Evolutionary conservation across 2,888 invertebrate species (phyloP), one percentile per base, ranked within the genome.

Genomic region (Chironomus riparius): DNA sequence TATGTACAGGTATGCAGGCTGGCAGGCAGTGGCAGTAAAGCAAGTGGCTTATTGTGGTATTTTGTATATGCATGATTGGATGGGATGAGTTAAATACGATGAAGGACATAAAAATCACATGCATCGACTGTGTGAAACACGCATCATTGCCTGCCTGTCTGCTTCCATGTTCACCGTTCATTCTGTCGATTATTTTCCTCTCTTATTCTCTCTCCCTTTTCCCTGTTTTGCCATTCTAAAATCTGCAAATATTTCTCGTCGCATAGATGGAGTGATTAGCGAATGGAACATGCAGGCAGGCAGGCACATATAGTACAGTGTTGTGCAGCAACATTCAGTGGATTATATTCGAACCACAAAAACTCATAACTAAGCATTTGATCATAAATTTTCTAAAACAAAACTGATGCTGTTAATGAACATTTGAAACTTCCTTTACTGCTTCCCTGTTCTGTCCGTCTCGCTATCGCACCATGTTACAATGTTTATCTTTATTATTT

Each of bases 301-400:
- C 38, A 2, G 10, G 28, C 5, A 24, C 22, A 24, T 28, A 28
- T 5, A 28, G 28, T 28, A 28, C 28, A 28, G 28, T 28, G 28
- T 28, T 38, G 38, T 38, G 4, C 38, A 38, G 15, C 56, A 56
- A 5, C n/a, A 18, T 70, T 70, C 70, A 50, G 24, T 70, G 70
- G 70, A 70, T 70, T 70, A 70, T 50, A 15, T 48, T 48, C 70
- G 22, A 50, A 56, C 56, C n/a, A 56, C 56, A 56, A 56, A 70
- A 70, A 70, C 70, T 70, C 70, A 70, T 70, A 70, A 70, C 70
- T 56, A 50, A 50, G 48, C 24, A n/a, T 48, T 70, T 50, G 50
- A 18, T 56, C 56, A 56, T 70, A 70, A 70, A 70, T 70, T 70
- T 70, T 18, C 47, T 47, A 28, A 28, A 38, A 38, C 38, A 10